These are phyloP conservation scores for Acipenser ruthenus DNA, from an alignment of 2,797 vertebrate species.

Conservation along the genomic window DNA sequence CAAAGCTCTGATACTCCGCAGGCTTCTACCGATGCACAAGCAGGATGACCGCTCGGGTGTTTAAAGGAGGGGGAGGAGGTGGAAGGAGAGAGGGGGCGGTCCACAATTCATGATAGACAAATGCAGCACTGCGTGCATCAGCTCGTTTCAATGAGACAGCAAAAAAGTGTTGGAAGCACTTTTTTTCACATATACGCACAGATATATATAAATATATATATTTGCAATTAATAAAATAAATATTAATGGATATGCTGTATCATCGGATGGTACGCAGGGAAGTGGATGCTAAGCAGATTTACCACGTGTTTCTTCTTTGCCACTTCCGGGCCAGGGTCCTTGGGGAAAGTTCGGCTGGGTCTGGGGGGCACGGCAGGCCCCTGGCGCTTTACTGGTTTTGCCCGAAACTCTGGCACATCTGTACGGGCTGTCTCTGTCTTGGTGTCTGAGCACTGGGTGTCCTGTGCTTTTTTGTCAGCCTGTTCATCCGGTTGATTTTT, in stretches of 20 bases:
- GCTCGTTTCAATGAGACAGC: slow-evolving; percentile 35
- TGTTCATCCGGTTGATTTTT: slow-evolving; percentile 1
- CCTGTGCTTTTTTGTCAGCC: slow-evolving; percentile 28
- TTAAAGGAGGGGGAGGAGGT: slow-evolving; percentile 22
- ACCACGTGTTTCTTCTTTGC: slow-evolving; percentile 65
- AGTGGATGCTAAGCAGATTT: slow-evolving; percentile 58
- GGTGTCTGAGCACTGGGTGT: slow-evolving; percentile 41
- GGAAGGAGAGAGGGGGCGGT: slow-evolving; percentile 30
- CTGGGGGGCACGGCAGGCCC: slow-evolving; percentile 63
- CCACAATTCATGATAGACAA: slow-evolving; percentile 42
- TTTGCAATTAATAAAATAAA: slow-evolving; percentile 45
- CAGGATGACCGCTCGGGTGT: slow-evolving; percentile 13
- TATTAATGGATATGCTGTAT: slow-evolving; percentile 50
- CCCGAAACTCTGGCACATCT: slow-evolving; percentile 57
- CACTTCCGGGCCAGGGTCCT: slow-evolving; percentile 50
- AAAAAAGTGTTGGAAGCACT: slow-evolving; percentile 35
- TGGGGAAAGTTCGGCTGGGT: slow-evolving; percentile 57
- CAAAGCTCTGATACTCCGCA: slow-evolving; percentile 34
- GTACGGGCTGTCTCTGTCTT: slow-evolving; percentile 48
- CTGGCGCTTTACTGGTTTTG: slow-evolving; percentile 66
- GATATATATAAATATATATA: slow-evolving; percentile 40
- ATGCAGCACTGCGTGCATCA: slow-evolving; percentile 26
- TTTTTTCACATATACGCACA: slow-evolving; percentile 37
- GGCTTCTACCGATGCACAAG: slow-evolving; percentile 51
- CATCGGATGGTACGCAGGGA: slow-evolving; percentile 61